A percentile compares a stretch with the other conserved stretches of the same genome.
phyloP scores from a whole-genome alignment of 1,140 invertebrate genomes.

The Caenorhabditis remanei region DNA sequence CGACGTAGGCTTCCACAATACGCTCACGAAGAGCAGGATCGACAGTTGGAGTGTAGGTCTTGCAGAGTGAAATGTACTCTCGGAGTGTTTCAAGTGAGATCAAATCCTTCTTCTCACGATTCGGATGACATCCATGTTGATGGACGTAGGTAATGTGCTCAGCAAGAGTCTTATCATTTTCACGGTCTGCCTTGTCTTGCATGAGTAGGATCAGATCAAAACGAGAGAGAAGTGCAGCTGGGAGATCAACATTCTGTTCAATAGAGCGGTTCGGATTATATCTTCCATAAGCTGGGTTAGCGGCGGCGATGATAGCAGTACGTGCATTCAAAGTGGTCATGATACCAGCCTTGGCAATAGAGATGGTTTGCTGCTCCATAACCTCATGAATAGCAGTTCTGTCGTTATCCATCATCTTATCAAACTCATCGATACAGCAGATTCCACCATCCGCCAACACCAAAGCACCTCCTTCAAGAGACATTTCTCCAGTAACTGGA shows the following conservation, averaged over 20 bases:
- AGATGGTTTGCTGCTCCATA: constrained; percentile 99
- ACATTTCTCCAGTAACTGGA: constrained; percentile 95
- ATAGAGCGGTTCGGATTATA: constrained; percentile 95
- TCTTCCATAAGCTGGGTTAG: constrained; percentile 96
- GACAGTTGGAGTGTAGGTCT: constrained; percentile 88
- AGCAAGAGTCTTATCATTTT: constrained; percentile 93
- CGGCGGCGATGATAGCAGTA: constrained; percentile 96
- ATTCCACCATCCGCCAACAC: constrained; percentile 96
- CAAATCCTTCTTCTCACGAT: constrained; percentile 80
- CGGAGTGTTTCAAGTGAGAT: constrained; percentile 90
- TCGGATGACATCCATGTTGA: constrained; percentile 87
- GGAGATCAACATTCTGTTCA: constrained; percentile 97
- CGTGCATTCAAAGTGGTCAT: constrained; percentile 96
- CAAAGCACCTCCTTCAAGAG: constrained; percentile 95
- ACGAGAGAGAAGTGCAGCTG: constrained; percentile 95
- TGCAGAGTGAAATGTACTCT: constrained; percentile 90
- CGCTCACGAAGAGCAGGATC: constrained; percentile 87
- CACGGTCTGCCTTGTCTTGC: constrained; percentile 91
- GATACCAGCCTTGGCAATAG: constrained; percentile 98
- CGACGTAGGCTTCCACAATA: constrained; percentile 84
- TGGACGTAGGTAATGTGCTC: constrained; percentile 98
- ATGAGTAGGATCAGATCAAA: constrained; percentile 96
- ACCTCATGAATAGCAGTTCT: constrained; percentile 96
- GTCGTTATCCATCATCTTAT: constrained; percentile 97
- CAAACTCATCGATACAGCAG: constrained; percentile 99